A percentile compares a stretch with the other conserved stretches of the same genome.
Conservation (phyloP, 2,888 invertebrate genomes). For the Parascotia fuliginaria region DNA sequence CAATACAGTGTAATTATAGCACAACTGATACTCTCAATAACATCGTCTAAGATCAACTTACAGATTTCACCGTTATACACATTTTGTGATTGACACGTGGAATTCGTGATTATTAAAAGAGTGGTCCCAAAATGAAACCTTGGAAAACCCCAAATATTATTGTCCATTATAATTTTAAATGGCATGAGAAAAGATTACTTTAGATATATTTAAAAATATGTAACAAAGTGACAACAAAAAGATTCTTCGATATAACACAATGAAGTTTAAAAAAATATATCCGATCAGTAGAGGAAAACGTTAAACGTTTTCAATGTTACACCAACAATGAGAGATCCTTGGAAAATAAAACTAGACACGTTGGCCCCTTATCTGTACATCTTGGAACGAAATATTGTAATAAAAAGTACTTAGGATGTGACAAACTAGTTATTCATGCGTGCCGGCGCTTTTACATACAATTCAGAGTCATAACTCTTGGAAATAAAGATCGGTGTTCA, state of each 20-base stretch:
- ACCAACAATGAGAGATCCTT: slow-evolving; percentile 70
- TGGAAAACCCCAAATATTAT: slow-evolving; percentile 26
- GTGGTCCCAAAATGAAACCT: slow-evolving; percentile 31
- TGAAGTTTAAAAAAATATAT: slow-evolving; percentile 55
- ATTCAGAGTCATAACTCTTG: slow-evolving; percentile 56
- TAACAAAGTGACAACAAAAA: slow-evolving; percentile 47
- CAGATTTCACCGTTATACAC: slow-evolving; percentile 46
- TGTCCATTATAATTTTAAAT: slow-evolving; percentile 22
- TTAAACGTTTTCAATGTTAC: slow-evolving; percentile 62
- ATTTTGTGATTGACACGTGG: slow-evolving; percentile 40
- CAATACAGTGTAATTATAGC: slow-evolving; percentile 51
- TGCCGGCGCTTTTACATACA: slow-evolving; percentile 39
- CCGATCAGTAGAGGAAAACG: slow-evolving; percentile 71
- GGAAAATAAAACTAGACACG: slow-evolving; percentile 70
- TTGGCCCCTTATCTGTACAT: slow-evolving; percentile 69
- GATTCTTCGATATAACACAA: slow-evolving; percentile 56
- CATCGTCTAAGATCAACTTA: slow-evolving; percentile 45
- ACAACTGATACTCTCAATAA: slow-evolving; percentile 50
- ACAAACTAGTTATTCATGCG: slow-evolving; percentile 41
- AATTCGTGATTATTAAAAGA: slow-evolving; percentile 26
- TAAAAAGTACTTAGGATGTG: slow-evolving; percentile 68
- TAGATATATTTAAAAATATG: slow-evolving; percentile 30
- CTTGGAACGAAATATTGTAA: slow-evolving; percentile 73
- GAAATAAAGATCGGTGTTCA: slow-evolving; percentile 54
- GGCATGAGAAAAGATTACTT: slow-evolving; percentile 43